A percentile compares a stretch with the other conserved stretches of the same genome.
Evolutionary conservation across 2,888 invertebrate species (phyloP).

Genomic region (Plebejus anna): DNA sequence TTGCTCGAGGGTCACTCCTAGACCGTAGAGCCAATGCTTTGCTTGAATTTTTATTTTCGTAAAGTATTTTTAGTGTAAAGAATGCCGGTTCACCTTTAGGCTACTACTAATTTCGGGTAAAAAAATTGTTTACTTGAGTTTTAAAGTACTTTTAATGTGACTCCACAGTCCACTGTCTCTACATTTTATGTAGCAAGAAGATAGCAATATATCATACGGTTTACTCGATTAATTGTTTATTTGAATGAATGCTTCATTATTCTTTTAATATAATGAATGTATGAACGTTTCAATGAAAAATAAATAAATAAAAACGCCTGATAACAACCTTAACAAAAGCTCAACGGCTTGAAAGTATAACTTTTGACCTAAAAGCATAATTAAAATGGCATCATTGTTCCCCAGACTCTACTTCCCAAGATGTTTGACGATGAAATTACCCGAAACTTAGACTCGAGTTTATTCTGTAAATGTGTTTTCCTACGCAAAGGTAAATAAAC

Average conservation of each 20-base stretch:
- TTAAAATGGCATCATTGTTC: conserved; percentile 38
- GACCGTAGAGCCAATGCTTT: conserved; percentile 26
- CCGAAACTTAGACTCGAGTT: conserved; percentile 44
- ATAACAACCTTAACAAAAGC: too few relatives aligned
- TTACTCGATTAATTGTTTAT: background rate
- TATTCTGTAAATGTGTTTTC: conserved; percentile 51
- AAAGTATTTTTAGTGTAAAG: conserved; percentile 13
- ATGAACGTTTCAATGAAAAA: too few relatives aligned
- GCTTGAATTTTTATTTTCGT: conserved; percentile 8
- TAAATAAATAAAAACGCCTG: too few relatives aligned
- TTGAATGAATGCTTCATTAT: too few relatives aligned
- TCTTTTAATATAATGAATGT: too few relatives aligned
- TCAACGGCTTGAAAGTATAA: too few relatives aligned
- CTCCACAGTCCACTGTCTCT: background rate
- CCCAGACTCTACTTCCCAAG: conserved; percentile 29
- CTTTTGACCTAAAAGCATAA: background rate
- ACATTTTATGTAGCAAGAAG: background rate
- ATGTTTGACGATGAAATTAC: conserved; percentile 47
- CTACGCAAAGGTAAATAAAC: conserved; percentile 46
- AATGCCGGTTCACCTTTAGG: conserved; percentile 8
- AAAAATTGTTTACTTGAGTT: conserved; percentile 6
- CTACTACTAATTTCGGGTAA: conserved; percentile 4
- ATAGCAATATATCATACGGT: background rate
- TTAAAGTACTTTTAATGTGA: background rate
- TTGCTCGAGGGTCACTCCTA: conserved; percentile 11